Conservation (phyloP, 2,113 vertebrate genomes). For the Dromas ardeola region DNA sequence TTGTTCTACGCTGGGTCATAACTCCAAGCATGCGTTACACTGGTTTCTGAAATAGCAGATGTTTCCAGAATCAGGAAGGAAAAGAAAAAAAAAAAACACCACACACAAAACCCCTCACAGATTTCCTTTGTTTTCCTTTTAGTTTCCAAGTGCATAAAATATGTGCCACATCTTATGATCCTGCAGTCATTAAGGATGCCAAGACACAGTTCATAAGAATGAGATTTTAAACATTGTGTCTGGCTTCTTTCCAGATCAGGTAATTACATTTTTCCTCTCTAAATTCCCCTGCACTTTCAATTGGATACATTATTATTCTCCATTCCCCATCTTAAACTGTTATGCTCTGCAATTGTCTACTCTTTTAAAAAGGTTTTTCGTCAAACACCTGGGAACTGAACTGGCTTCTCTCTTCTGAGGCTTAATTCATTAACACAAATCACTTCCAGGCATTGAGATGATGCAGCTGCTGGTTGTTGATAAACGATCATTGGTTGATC, state of each 20-base stretch:
- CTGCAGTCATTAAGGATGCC: neutral
- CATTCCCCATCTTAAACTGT: neutral
- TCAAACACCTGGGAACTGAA: neutral
- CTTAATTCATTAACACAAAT: slow-evolving; percentile 7
- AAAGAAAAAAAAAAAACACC: neutral
- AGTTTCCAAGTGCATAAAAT: neutral
- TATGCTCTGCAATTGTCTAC: neutral
- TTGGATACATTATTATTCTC: neutral
- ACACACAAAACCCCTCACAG: neutral
- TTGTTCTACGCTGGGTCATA: neutral
- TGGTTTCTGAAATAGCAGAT: neutral
- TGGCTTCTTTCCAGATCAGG: slow-evolving; percentile 11
- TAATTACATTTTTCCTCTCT: slow-evolving; percentile 3
- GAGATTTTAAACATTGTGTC: neutral
- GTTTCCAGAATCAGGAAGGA: neutral
- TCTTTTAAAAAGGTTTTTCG: neutral
- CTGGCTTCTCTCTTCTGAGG: neutral
- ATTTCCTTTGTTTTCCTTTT: neutral
- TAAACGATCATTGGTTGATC: neutral
- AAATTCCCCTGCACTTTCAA: neutral
- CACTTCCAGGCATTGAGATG: neutral
- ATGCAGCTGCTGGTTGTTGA: neutral
- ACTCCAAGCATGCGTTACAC: neutral
- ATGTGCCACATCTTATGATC: neutral
- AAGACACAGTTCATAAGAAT: neutral